Base-by-base conservation (phyloP, 2,888 invertebrate genomes). In the Phengaris alcon region DNA sequence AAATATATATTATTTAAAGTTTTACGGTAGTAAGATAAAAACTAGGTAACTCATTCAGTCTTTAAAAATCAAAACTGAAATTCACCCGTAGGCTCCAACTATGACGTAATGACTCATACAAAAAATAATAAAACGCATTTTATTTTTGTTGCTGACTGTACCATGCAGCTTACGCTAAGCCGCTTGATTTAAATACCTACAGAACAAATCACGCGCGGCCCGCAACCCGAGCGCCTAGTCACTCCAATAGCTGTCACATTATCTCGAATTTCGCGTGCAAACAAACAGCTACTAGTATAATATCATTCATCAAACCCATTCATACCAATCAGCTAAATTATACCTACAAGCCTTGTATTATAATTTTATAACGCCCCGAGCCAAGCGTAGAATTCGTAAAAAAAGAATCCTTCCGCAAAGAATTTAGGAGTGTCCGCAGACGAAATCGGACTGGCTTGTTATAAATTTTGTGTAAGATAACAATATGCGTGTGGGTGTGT, bases 391-490 rank as follows among this genome's bases (percentile, higher is more conserved):
- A 82, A 84, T 84, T 84, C 80, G 83, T 85, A 86, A 89, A 88
- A 89, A 89, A 87, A 83, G 80, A 86, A 88, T 88, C 90, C 89
- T 90, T 90, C 91, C 90, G 90, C 87, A 88, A 88, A 90, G 91
- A 91, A 91, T 92, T 92, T 90, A 91, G 91, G 90, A 91, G 91
- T 90, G 91, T 88, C 89, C 90, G 85, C 80, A 84, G 89, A 91
- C 89, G 86, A 88, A 91, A 90, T 91, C 89, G 86, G 88, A 90
- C 87, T 89, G 88, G 89, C 90, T 92, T 86, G 92, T 93, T 93
- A 93, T 92, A 93, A 91, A 92, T 91, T 92, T 91, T 88, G 90
- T 92, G 87, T 89, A 90, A 92, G 91, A 93, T 92, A 92, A 93
- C 92, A 91, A 91, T 87, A 88, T 88, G 88, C 86, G 87, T 93